These are phyloP conservation scores for Trachelus iudaicus DNA, from an alignment of 2,888 invertebrate species.

Conservation along the genomic window DNA sequence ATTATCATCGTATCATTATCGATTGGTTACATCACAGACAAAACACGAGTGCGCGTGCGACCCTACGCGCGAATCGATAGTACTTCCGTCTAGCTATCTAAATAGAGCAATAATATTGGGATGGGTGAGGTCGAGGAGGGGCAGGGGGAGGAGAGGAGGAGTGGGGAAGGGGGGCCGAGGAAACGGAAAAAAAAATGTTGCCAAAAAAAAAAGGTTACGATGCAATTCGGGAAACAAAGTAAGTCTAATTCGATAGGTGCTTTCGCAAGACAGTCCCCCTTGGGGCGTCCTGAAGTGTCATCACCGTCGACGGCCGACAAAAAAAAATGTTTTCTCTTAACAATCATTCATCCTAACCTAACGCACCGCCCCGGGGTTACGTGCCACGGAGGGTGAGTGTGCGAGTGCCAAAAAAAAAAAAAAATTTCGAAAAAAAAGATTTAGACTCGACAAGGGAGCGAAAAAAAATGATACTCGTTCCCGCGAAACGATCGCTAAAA, in stretches of 20 bases:
- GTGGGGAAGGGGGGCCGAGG: background rate
- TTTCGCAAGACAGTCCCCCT: background rate
- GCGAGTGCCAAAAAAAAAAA: background rate
- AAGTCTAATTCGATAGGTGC: background rate
- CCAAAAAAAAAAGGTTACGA: background rate
- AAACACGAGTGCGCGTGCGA: background rate
- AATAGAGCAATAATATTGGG: background rate
- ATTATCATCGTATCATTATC: background rate
- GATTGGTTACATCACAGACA: background rate
- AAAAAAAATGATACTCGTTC: conserved; percentile 27
- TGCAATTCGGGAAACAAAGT: background rate
- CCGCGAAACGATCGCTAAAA: conserved; percentile 12
- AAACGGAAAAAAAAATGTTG: background rate
- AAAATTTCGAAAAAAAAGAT: conserved; percentile 8
- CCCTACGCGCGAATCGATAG: background rate
- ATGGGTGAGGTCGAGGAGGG: background rate
- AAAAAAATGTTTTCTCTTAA: background rate
- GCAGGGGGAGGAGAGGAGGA: accelerated
- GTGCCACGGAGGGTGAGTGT: conserved; percentile 17
- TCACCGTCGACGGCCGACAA: background rate
- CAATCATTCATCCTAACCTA: conserved; percentile 32
- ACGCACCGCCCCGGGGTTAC: conserved; percentile 32
- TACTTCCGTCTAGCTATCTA: background rate
- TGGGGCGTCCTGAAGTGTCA: background rate
- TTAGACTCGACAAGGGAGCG: conserved; percentile 19